phyloP scores from a whole-genome alignment of 2,113 vertebrate genomes.

The Balaenoptera acutorostrata region DNA sequence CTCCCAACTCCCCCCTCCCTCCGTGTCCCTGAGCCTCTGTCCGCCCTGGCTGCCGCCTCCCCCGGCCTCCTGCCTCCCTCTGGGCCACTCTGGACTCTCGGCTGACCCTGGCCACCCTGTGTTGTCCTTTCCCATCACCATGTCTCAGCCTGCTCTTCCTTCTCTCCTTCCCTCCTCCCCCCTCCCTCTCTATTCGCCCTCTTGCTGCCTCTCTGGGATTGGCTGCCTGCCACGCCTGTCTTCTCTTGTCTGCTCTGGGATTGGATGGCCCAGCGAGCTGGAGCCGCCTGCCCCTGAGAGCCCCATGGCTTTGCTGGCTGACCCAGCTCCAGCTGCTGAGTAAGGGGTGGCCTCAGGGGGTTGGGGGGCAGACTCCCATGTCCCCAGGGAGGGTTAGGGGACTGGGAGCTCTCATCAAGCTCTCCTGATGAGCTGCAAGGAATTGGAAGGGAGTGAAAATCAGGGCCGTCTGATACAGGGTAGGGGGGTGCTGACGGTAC shows the following conservation, averaged over 20 bases:
- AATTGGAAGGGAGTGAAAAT: not conserved
- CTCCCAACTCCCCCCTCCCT: not conserved
- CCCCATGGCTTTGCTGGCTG: slow-evolving; percentile 90
- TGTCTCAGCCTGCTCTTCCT: slow-evolving; percentile 68
- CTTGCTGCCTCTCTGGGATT: slow-evolving; percentile 75
- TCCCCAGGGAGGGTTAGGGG: slow-evolving; percentile 35
- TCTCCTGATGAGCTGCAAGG: not conserved
- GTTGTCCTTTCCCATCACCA: not conserved
- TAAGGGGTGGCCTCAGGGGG: slow-evolving; percentile 81
- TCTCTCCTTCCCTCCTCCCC: slow-evolving; percentile 8
- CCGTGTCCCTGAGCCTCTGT: not conserved
- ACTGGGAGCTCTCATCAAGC: not conserved
- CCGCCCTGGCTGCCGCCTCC: not conserved
- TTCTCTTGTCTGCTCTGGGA: slow-evolving; percentile 80
- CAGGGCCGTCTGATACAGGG: not conserved
- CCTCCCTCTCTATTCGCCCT: slow-evolving; percentile 61
- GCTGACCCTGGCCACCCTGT: not conserved
- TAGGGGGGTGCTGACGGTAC: not conserved
- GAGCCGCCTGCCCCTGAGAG: slow-evolving; percentile 89
- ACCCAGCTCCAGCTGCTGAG: slow-evolving; percentile 90
- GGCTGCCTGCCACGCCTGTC: slow-evolving; percentile 78
- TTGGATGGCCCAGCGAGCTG: slow-evolving; percentile 92
- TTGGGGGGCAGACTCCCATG: not conserved
- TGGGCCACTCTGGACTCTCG: not conserved
- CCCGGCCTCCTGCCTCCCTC: not conserved